phyloP scores from a whole-genome alignment of 1,140 invertebrate species.

The Drosophila equinoxialis region DNA sequence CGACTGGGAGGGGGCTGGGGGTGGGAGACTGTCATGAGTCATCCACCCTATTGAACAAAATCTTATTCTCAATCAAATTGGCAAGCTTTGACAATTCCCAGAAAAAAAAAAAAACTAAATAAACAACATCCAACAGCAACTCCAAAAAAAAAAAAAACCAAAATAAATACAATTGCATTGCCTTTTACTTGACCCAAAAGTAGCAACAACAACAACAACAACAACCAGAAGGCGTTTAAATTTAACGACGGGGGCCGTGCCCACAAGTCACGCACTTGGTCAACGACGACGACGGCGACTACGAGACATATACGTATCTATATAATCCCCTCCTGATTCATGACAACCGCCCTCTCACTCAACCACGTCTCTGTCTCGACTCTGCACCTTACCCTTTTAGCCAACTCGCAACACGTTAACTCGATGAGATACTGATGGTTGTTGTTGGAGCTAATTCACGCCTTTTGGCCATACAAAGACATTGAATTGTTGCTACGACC shows the following conservation, averaged over 20 bases:
- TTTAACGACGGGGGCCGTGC: conserved; percentile 52
- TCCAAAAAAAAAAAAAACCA: conserved; percentile 17
- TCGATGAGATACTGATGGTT: background rate
- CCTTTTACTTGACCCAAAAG: conserved; percentile 80
- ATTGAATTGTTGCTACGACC: conserved; percentile 66
- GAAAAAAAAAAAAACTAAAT: conserved; percentile 12
- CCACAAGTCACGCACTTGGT: conserved; percentile 76
- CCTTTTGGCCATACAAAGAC: conserved; percentile 67
- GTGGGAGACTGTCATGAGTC: background rate
- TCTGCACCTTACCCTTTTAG: conserved; percentile 5
- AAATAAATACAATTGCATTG: conserved; percentile 65
- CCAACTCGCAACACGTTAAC: conserved; percentile 7
- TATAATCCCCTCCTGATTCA: conserved; percentile 40
- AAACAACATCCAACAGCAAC: conserved; percentile 9
- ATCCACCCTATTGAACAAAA: conserved; percentile 17
- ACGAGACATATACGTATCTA: conserved; percentile 34
- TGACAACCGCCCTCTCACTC: background rate
- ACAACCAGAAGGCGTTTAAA: conserved; percentile 40
- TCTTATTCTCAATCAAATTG: conserved; percentile 29
- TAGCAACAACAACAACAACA: conserved; percentile 23
- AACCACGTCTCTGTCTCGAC: background rate
- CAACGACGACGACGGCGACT: conserved; percentile 35
- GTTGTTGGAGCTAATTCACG: conserved; percentile 62
- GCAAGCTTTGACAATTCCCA: conserved; percentile 63
- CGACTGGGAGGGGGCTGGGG: background rate